Conservation (phyloP, 2,888 invertebrate species). For the Lapara coniferarum region DNA sequence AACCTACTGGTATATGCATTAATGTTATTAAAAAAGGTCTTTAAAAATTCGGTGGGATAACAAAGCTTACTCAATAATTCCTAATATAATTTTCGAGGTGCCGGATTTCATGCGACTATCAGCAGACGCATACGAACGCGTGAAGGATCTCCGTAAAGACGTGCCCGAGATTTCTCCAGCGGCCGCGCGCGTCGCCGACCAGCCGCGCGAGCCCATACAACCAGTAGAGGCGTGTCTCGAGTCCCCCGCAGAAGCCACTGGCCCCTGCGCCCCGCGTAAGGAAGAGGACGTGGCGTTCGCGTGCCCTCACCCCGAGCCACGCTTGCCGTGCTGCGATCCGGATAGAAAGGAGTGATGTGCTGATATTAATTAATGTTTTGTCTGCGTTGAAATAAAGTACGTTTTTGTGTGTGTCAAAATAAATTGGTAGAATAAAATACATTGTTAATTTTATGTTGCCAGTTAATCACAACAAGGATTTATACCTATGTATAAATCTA, state of each 20-base stretch:
- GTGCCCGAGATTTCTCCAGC: constrained; percentile 69
- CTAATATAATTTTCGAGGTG: constrained; percentile 43
- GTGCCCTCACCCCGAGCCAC: constrained; percentile 63
- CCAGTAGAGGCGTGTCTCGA: constrained; percentile 52
- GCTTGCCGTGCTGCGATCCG: constrained; percentile 64
- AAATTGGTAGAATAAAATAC: too few species aligned
- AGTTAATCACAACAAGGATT: too few species aligned
- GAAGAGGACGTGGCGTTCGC: constrained; percentile 73
- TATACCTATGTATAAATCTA: too few species aligned
- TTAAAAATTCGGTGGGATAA: too few species aligned
- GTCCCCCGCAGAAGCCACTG: constrained; percentile 48
- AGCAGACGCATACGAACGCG: constrained; percentile 65
- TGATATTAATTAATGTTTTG: not conserved
- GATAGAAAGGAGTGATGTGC: constrained; percentile 37
- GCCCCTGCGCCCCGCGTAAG: constrained; percentile 55
- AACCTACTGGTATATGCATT: too few species aligned
- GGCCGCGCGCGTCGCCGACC: constrained; percentile 54
- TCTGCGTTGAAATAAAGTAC: too few species aligned
- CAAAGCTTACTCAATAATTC: too few species aligned
- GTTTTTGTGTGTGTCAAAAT: too few species aligned
- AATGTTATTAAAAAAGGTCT: too few species aligned
- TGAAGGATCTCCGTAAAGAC: constrained; percentile 65
- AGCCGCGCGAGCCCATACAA: constrained; percentile 52
- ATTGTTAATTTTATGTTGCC: too few species aligned
- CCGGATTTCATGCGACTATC: constrained; percentile 72